Evolutionary conservation across 2,797 vertebrate genomes (phyloP), one percentile per base, ranked within the genome.

Genomic region (Eulemur coronatus): DNA sequence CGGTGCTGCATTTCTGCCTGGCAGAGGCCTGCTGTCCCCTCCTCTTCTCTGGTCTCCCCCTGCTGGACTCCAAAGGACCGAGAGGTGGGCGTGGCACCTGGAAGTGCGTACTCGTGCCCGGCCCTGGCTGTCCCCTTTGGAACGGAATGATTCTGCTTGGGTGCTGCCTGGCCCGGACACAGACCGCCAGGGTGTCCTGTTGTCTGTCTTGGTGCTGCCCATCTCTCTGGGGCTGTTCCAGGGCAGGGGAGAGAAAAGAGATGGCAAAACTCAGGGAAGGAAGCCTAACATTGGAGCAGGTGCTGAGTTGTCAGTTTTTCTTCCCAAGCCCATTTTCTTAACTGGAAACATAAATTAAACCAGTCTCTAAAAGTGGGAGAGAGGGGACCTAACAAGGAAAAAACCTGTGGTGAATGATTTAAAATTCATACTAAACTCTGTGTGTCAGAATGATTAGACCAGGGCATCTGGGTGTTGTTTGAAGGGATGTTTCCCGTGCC

Each of bases 401-500:
- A 0, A 26, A 30, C 7, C 18, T 20, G 7, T 6, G 8, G 12
- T 5, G 18, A 26, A 0, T 63, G 30, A 2, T 67, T 50, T 24
- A 24, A 22, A 33, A 9, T 14, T 1, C 43, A 59, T 9, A 0
- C 78, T 35, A 2, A 20, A 4, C 9, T 26, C 55, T 5, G 0
- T 1, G 0, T 33, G 22, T n/a, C 61, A 15, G 4, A 48, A 2
- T 22, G 3, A 14, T 38, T 5, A 6, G 2, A 1, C 46, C 1
- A 2, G n/a, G 33, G 50, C 3, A 2, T 2, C 20, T 0, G 0
- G 69, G 28, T 7, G 3, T 55, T 6, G 46, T 35, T 14, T 4
- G 41, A 8, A 35, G 78, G 35, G n/a, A 2, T 0, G 2, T 14
- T 24, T 46, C 48, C 0, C 0, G 0, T 8, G 20, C 12, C 89